Base-by-base conservation (phyloP, 2,797 vertebrate species). In the Morelia viridis region DNA sequence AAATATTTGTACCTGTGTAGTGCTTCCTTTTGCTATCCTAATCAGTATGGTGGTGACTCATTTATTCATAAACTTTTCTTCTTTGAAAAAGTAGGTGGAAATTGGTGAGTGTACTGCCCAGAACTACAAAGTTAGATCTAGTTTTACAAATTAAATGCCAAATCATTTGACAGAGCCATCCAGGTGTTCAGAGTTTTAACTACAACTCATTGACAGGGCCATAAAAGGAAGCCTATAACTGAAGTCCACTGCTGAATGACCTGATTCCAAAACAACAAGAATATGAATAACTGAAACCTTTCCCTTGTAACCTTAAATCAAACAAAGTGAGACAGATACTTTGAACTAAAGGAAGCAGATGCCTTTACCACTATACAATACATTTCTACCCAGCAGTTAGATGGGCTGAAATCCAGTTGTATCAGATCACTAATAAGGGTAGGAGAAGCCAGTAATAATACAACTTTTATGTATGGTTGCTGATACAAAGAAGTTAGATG, bases 291-390 rank as follows among this genome's bases (percentile, higher is more conserved):
- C 94, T 96, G 94, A 96, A 95, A 90, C 92, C 19, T 93, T 96
- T 93, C 92, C 91, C 94, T 94, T 96, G 92, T 90, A 96, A 96
- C 93, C 95, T 96, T 96, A 95, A 96, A 96, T 94, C 89, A 96
- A 96, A 93, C 94, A 85, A 91, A 86, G 35, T 92, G 88, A 17
- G 92, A 94, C 93, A 94, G 94, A 93, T 94, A 95, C 96, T 97
- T 97, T 97, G 96, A 96, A 96, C 94, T 96, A 92, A 90, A 97
- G 96, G 95, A 97, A 97, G 95, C 96, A 97, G 92, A 96, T 95
- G 95, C 96, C 93, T 96, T 94, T 93, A 96, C 94, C 95, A 94
- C 95, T 96, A 95, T 92, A 95, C 96, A 94, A 95, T 96, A 95
- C 94, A 94, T 96, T 97, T 96, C 96, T 93, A 94, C 97, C 91